These are phyloP conservation scores for Dryocosmus kuriphilus DNA, from an alignment of 2,888 invertebrate genomes.

Conservation along the genomic window DNA sequence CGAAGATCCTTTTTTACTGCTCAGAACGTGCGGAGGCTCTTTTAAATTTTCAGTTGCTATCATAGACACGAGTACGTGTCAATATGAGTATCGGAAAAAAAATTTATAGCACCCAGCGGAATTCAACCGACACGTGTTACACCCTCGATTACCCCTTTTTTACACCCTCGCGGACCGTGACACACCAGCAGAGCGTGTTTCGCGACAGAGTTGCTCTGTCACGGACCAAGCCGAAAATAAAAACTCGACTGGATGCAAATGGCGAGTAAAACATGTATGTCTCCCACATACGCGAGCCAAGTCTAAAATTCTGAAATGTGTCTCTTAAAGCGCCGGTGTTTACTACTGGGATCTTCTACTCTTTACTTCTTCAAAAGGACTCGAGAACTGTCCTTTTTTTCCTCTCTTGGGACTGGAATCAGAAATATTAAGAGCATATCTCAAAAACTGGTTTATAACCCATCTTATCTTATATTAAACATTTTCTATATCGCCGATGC, in stretches of 20 bases:
- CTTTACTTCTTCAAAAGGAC: background rate
- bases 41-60: conserved; percentile 59
- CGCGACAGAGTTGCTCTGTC: conserved; percentile 46
- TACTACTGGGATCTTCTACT: conserved; percentile 52
- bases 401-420: background rate
- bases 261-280: conserved; percentile 66
- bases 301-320: conserved; percentile 53
- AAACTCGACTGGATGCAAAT: conserved; percentile 64
- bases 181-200: conserved; percentile 47
- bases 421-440: background rate
- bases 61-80: conserved; percentile 62
- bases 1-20: background rate
- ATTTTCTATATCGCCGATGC: no score
- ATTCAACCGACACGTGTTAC: conserved; percentile 55
- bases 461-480: background rate
- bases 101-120: conserved; percentile 60
- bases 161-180: conserved; percentile 43
- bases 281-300: conserved; percentile 48
- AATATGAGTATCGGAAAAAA: conserved; percentile 59
- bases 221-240: conserved; percentile 59
- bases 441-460: no score
- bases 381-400: background rate
- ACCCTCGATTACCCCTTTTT: conserved; percentile 43
- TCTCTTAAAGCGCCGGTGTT: conserved; percentile 62
- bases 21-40: conserved; percentile 32